Evolutionary conservation across 2,797 vertebrate species (phyloP).

Genomic region (Vultur gryphus): DNA sequence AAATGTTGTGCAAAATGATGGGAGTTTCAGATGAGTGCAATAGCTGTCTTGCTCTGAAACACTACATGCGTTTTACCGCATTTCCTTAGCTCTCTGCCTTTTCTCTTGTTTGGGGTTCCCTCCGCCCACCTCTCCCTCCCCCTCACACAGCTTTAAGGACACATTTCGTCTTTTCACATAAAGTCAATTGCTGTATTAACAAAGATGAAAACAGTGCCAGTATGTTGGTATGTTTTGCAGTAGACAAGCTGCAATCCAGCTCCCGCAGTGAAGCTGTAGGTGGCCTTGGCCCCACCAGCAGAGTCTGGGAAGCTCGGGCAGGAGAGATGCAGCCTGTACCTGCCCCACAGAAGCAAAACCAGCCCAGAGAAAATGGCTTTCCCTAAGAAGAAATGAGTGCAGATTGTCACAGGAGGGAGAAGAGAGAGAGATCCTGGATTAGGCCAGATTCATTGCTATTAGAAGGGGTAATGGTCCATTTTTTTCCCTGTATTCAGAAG

Average conservation of each 20-base stretch:
- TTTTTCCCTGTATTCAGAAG: neutral
- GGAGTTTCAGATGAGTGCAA: neutral
- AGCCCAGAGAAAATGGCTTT: neutral
- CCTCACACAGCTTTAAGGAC: neutral
- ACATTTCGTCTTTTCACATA: neutral
- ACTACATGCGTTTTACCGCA: neutral
- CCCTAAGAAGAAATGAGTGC: neutral
- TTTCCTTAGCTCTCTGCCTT: neutral
- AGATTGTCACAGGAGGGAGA: neutral
- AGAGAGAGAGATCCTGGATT: neutral
- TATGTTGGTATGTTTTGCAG: accelerated
- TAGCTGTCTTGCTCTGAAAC: neutral
- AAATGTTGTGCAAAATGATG: neutral
- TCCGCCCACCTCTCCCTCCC: neutral
- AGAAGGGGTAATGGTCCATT: neutral
- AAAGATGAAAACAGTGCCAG: neutral
- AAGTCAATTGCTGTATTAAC: neutral
- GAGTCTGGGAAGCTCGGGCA: neutral
- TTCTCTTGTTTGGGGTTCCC: neutral
- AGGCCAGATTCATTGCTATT: neutral
- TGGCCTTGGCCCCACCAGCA: neutral
- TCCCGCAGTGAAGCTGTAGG: accelerated
- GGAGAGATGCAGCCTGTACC: neutral
- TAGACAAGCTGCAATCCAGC: neutral
- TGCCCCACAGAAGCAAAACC: neutral